Base-by-base conservation (phyloP, 2,888 invertebrate genomes). In the Odontocolon sp. region DNA sequence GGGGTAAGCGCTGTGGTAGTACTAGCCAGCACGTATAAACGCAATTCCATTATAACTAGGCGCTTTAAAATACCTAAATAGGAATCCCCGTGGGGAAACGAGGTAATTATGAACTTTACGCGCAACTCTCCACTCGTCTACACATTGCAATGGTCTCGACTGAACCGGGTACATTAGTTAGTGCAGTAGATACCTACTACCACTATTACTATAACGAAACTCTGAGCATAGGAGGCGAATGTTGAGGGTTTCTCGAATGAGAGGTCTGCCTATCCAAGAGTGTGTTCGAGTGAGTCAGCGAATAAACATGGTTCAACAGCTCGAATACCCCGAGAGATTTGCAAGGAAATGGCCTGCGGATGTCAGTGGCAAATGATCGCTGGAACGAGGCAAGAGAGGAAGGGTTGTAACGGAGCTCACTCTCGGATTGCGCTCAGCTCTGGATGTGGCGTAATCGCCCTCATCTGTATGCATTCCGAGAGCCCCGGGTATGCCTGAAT, bases 391-490 rank as follows among this genome's bases (percentile, higher is more conserved):
- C 31, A 42, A 45, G 45, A 23, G 38, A 31, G 70, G 36, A 78
- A 75, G 76, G 77, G 70, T 77, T 70, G 79, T 77, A 80, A 78
- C 52, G 57, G 72, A 68, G 67, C 47, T 61, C 66, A 40, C 56
- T 67, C 16, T 50, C 38, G 59, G 76, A 83, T 80, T 81, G 70
- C 69, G 56, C 50, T 50, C 66, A 52, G 52, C 31, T 57, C 77
- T 40, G 71, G 68, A 79, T 72, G 70, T 67, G 61, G 50, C 47
- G 78, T 83, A 83, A 84, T 84, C 81, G 80, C 23, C 54, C 80
- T 80, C 81, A 82, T 84, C 78, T 82, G 80, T 82, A 83, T 82
- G 83, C 82, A 82, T 83, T 78, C 81, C 78, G 77, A 57, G 61
- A 64, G 47, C 54, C 61, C 61, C 21, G 61, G 54, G 66, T 71